These are phyloP conservation scores for mouse (Mus musculus) DNA, from an alignment of 2,113 vertebrate species.

Conservation along the genomic window DNA sequence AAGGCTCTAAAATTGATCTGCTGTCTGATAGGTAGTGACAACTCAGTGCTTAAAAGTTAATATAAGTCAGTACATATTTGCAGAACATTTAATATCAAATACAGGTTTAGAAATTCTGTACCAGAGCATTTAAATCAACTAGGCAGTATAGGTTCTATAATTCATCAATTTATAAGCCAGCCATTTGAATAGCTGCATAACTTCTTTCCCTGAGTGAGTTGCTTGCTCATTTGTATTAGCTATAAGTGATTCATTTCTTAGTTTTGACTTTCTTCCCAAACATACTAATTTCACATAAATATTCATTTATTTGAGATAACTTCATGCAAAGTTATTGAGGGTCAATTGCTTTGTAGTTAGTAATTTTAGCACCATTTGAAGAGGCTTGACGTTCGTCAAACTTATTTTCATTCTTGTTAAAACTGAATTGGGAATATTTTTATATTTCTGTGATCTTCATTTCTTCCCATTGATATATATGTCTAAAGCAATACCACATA, in stretches of 20 bases:
- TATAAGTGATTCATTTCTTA: background rate
- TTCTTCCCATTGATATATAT: background rate
- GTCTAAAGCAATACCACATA: background rate
- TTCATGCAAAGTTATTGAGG: background rate
- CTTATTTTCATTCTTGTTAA: background rate
- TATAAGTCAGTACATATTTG: background rate
- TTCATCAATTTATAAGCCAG: background rate
- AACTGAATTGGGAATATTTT: background rate
- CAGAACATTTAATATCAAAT: background rate
- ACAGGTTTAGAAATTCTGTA: background rate
- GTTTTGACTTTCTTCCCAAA: constrained; percentile 12
- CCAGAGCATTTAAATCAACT: background rate
- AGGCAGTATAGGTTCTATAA: background rate
- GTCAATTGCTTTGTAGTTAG: background rate
- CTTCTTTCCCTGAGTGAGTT: background rate
- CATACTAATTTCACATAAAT: background rate
- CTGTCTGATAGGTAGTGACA: background rate
- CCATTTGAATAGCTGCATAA: background rate
- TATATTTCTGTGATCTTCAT: background rate
- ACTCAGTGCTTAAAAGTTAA: background rate
- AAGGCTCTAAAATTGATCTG: background rate
- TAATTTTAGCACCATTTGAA: background rate
- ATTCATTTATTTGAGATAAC: background rate
- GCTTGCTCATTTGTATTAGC: background rate
- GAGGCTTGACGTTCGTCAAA: background rate